phyloP scores from a whole-genome alignment of 2,888 invertebrate species.

The Lycocerus yunnanus region DNA sequence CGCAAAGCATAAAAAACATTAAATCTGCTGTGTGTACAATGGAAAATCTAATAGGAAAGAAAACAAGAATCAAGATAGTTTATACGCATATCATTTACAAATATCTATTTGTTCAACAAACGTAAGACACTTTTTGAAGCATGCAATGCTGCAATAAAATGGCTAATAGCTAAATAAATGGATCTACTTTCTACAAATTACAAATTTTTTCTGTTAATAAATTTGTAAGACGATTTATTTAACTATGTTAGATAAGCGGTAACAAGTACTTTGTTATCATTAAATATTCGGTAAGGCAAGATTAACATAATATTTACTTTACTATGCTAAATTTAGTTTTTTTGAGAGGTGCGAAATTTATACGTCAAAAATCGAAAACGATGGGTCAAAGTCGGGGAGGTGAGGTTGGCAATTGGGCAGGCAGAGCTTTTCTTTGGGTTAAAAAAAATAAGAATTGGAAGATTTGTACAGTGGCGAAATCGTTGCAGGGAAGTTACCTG shows the following conservation, averaged over 20 bases:
- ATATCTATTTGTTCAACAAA: conserved; percentile 1
- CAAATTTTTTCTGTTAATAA: not conserved
- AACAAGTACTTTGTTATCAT: not conserved
- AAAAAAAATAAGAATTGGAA: too few relatives aligned
- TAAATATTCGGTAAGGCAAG: not conserved
- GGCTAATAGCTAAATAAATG: not conserved
- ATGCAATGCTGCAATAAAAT: not conserved
- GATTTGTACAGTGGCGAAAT: too few relatives aligned
- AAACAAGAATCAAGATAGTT: not conserved
- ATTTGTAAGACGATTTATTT: not conserved
- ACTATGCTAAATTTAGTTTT: not conserved
- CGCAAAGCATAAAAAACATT: not conserved
- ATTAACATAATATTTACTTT: not conserved
- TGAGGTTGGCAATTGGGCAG: too few relatives aligned
- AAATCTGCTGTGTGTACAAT: not conserved
- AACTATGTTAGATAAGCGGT: too few relatives aligned
- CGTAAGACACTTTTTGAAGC: not conserved
- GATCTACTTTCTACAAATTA: not conserved
- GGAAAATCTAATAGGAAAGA: not conserved
- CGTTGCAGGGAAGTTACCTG: too few relatives aligned
- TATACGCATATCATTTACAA: not conserved
- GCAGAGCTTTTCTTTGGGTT: too few relatives aligned
- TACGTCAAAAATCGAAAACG: too few relatives aligned
- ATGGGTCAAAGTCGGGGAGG: too few relatives aligned
- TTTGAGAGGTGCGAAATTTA: not conserved